Evolutionary conservation across 2,888 invertebrate species (phyloP).

Genomic region (Morpho helenor): DNA sequence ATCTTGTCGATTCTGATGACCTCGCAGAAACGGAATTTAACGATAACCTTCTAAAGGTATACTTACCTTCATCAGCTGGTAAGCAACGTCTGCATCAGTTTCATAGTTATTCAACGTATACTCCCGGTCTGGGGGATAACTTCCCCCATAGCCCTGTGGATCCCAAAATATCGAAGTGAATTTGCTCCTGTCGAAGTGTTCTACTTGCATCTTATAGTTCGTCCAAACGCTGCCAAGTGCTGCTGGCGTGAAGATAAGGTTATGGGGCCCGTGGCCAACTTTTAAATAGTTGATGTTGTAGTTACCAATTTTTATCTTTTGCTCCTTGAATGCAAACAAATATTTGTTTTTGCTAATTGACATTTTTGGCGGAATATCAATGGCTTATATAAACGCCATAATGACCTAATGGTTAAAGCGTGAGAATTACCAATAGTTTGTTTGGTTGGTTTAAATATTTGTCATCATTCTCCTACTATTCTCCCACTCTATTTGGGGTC

Average conservation of each 20-base stretch:
- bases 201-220: conserved; percentile 73
- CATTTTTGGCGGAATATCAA: no score
- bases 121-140: conserved; percentile 75
- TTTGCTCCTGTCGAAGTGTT: conserved; percentile 71
- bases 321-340: conserved; percentile 11
- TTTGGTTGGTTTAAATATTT: no score
- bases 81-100: conserved; percentile 9
- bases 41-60: no score
- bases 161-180: conserved; percentile 83
- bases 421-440: no score
- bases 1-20: no score
- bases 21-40: no score
- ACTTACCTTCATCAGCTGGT: conserved; percentile 17
- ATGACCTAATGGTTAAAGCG: no score
- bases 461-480: no score
- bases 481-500: no score
- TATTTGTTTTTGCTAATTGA: no score
- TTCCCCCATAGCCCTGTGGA: conserved; percentile 81
- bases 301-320: conserved; percentile 6
- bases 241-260: conserved; percentile 13
- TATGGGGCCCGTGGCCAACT: conserved; percentile 15
- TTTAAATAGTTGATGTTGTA: conserved; percentile 17
- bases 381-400: no score
- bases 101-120: conserved; percentile 1
- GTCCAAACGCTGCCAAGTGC: conserved; percentile 12